Conservation (phyloP, 2,888 invertebrate genomes). For the Lepidocyrtoides sp. region DNA sequence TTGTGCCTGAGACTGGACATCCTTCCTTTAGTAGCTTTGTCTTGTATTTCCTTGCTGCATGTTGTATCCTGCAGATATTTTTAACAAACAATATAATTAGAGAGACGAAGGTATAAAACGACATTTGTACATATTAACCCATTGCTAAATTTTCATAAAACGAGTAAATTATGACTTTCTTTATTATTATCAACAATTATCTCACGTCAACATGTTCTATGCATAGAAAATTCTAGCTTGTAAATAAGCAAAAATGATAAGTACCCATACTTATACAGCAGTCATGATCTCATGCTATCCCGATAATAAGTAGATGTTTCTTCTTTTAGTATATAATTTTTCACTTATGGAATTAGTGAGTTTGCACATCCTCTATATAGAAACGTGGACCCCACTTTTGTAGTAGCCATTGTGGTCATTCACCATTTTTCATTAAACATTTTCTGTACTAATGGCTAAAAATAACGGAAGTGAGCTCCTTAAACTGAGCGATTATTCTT, state of each 20-base stretch:
- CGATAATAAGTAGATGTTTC: conserved; percentile 34
- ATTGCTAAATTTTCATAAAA: conserved; percentile 5
- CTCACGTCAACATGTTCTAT: conserved; percentile 50
- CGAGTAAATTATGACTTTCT: not conserved
- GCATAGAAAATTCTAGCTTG: not conserved
- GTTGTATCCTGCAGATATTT: not conserved
- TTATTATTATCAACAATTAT: conserved; percentile 37
- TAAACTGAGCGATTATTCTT: not conserved
- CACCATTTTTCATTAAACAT: conserved; percentile 1
- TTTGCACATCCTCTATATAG: conserved; percentile 18
- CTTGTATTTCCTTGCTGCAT: too few relatives aligned
- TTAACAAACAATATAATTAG: conserved; percentile 47
- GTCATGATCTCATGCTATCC: not conserved
- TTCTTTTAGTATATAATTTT: conserved; percentile 10
- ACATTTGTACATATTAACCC: conserved; percentile 15
- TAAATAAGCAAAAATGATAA: not conserved
- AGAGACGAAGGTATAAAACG: not conserved
- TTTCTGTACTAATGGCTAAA: conserved; percentile 12
- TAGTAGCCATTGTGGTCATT: not conserved
- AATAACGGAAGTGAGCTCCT: not conserved
- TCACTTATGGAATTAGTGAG: conserved; percentile 48
- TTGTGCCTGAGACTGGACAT: not conserved
- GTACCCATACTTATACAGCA: not conserved
- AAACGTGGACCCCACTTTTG: not conserved
- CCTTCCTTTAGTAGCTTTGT: too few relatives aligned